A percentile compares a stretch with the other conserved stretches of the same genome.
Conservation (phyloP, 2,797 vertebrate species). For the Lycodopsis pacificus region DNA sequence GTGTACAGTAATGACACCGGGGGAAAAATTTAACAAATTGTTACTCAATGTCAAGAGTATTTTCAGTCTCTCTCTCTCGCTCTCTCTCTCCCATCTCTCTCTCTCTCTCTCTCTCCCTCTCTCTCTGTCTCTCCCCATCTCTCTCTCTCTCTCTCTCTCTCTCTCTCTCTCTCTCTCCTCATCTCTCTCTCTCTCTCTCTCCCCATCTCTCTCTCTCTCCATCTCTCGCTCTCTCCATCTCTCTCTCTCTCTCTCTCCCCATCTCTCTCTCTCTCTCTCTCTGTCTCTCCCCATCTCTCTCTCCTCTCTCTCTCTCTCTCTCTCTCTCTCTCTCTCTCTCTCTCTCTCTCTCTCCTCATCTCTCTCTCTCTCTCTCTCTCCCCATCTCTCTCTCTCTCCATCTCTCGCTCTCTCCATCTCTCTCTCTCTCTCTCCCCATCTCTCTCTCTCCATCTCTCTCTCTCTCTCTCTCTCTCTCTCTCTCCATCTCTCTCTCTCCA, state of each 20-base stretch:
- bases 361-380: not conserved
- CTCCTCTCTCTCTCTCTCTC: no score
- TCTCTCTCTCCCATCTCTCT: not conserved
- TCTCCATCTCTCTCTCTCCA: not conserved
- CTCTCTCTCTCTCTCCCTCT: not conserved
- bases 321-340: no score
- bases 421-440: not conserved
- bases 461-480: not conserved
- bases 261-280: no score
- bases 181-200: no score
- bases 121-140: constrained; percentile 11
- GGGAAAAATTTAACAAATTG: constrained; percentile 45
- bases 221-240: no score
- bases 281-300: no score
- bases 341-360: no score
- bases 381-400: not conserved
- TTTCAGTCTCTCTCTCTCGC: constrained; percentile 14
- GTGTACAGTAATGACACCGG: constrained; percentile 18
- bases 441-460: constrained; percentile 11
- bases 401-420: constrained; percentile 4
- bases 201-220: no score
- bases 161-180: no score
- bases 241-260: no score
- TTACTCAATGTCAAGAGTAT: constrained; percentile 37
- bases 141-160: no score